Evolutionary conservation across 2,888 invertebrate genomes (phyloP).

Genomic region (Drosophila paramelanica): DNA sequence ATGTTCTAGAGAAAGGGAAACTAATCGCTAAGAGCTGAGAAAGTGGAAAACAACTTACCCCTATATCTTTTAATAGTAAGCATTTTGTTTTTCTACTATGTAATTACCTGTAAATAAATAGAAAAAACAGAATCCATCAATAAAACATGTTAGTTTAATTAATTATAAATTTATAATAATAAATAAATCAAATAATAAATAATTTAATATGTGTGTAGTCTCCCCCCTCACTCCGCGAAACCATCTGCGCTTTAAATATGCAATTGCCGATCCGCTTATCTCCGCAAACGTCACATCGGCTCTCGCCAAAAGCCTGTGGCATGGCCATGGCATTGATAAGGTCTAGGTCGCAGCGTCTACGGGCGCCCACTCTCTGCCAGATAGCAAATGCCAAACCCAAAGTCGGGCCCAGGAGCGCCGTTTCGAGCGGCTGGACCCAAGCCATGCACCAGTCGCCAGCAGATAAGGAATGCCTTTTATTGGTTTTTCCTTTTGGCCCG

Average conservation of each 20-base stretch:
- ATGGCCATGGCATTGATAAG: conserved; percentile 54
- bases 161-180: too few relatives aligned
- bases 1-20: conserved; percentile 58
- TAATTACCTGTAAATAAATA: conserved; percentile 72
- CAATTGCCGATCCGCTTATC: conserved; percentile 32
- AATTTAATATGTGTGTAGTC: too few relatives aligned
- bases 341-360: conserved; percentile 66
- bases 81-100: conserved; percentile 51
- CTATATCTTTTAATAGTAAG: conserved; percentile 65
- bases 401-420: conserved; percentile 7
- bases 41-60: conserved; percentile 65
- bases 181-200: too few relatives aligned
- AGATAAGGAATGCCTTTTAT: conserved; percentile 78
- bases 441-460: conserved; percentile 14
- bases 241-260: conserved; percentile 23
- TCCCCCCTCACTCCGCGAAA: conserved; percentile 13
- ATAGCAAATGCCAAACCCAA: conserved; percentile 20
- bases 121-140: conserved; percentile 9
- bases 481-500: conserved; percentile 64
- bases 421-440: conserved; percentile 7
- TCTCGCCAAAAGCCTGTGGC: conserved; percentile 29
- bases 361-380: conserved; percentile 62
- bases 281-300: conserved; percentile 51
- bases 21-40: conserved; percentile 33
- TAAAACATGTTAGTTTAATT: background rate